Evolutionary conservation across 2,113 vertebrate genomes (phyloP), one percentile per base, ranked within the genome.

Genomic region (Coturnix japonica): DNA sequence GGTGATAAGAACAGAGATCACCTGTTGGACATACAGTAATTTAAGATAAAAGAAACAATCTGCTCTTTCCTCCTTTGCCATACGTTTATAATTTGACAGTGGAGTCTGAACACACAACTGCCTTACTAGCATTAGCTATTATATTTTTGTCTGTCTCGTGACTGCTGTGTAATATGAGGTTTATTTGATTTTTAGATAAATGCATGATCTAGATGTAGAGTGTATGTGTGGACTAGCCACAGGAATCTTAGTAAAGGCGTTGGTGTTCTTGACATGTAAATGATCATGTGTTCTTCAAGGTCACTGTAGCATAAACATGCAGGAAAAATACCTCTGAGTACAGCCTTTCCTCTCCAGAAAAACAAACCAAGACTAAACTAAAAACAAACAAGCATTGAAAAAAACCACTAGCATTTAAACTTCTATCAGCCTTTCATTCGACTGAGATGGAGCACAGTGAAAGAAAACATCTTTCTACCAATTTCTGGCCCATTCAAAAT

Each of bases 41-140:
- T 90, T 89, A 82, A 86, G 49, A 70, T n/a, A 83, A 65, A 67
- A 53, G 78, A 92, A 73, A 39, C 64, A 90, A 79, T 78, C 78
- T 81, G 66, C 26, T 79, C 75, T 70, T 77, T 53, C 59, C 86
- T 79, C 12, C 23, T 80, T 74, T 77, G 63, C 49, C 56, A 71
- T 67, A 60, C 0, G 0, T 28, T 75, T 91, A 21, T 10, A 59
- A 37, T 72, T 88, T 44, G 73, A 39, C 0, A 0, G n/a, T 69
- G 47, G 30, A 79, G 30, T 89, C 53, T 75, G 67, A 85, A 64
- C 53, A 81, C 23, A 93, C 63, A 89, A 80, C 76, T 95, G 85
- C 56, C 2, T 0, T 67, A 43, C 31, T 53, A 25, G 19, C 59
- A 78, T 75, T 87, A 85, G 25, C 44, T 54, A 13, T 25, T 44